Percentiles rank a stretch among this genome's conserved stretches.
Evolutionary conservation across 2,888 invertebrate genomes (phyloP).

Genomic region (Spatulosminthurus flaviceps): DNA sequence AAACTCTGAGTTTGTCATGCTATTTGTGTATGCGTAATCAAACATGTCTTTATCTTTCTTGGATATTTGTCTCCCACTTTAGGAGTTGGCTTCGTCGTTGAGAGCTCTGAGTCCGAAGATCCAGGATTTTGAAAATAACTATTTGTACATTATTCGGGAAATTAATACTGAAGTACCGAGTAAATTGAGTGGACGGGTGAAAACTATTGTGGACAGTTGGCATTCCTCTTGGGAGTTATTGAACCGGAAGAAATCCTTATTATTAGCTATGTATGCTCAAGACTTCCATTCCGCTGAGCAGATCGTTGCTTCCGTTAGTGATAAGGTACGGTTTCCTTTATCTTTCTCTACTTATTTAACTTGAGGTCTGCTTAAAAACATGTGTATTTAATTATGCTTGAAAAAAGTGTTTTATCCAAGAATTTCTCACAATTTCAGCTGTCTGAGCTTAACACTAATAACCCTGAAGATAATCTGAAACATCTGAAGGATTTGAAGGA

Average conservation of each 20-base stretch:
- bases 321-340: constrained; percentile 22
- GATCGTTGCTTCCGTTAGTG: constrained; percentile 18
- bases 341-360: neutral
- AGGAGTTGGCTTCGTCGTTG: constrained; percentile 52
- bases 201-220: constrained; percentile 50
- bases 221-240: constrained; percentile 28
- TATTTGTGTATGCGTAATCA: constrained; percentile 10
- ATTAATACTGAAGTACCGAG: constrained; percentile 54
- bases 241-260: constrained; percentile 24
- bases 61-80: constrained; percentile 7
- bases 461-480: constrained; percentile 33
- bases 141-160: constrained; percentile 57
- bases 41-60: constrained; percentile 20
- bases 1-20: constrained; percentile 23
- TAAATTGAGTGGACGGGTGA: constrained; percentile 56
- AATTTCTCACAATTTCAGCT: constrained; percentile 14
- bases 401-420: neutral
- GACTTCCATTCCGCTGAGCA: constrained; percentile 33
- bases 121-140: constrained; percentile 61
- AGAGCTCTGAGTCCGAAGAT: constrained; percentile 57
- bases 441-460: neutral
- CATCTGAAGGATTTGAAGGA: constrained; percentile 31
- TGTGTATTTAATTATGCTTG: neutral
- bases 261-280: constrained; percentile 12
- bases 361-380: neutral